Evolutionary conservation across 2,797 vertebrate species (phyloP).

Genomic region (Myotis pilosus): DNA sequence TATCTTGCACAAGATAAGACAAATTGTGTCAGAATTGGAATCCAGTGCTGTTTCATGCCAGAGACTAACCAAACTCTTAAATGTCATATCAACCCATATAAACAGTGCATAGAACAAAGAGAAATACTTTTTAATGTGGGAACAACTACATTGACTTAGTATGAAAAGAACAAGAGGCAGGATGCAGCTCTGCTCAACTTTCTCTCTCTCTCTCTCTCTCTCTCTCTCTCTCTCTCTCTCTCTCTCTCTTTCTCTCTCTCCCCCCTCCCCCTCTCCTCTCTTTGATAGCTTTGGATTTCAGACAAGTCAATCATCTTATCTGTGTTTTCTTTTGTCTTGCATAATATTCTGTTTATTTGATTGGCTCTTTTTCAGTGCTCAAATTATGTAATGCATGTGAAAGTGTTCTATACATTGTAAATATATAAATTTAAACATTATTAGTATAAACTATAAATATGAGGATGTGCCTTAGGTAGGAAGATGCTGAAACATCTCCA

Average conservation of each 20-base stretch:
- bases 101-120: no score
- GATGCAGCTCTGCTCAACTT: neutral
- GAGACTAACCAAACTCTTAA: neutral
- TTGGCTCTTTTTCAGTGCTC: neutral
- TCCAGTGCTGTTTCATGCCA: neutral
- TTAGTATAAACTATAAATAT: neutral
- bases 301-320: neutral
- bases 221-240: no score
- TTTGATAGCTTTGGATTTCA: neutral
- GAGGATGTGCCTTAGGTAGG: neutral
- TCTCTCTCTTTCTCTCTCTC: neutral
- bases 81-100: neutral
- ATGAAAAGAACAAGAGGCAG: neutral
- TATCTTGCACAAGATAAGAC: neutral
- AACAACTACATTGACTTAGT: neutral
- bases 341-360: slow-evolving; percentile 32
- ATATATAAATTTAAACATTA: neutral
- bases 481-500: neutral
- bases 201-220: neutral
- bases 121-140: neutral
- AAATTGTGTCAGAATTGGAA: neutral
- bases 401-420: neutral
- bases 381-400: neutral
- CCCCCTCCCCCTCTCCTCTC: neutral
- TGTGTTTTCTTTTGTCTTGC: neutral